Base-by-base conservation (phyloP, 2,113 vertebrate species). In the Hiodon tergisus region DNA sequence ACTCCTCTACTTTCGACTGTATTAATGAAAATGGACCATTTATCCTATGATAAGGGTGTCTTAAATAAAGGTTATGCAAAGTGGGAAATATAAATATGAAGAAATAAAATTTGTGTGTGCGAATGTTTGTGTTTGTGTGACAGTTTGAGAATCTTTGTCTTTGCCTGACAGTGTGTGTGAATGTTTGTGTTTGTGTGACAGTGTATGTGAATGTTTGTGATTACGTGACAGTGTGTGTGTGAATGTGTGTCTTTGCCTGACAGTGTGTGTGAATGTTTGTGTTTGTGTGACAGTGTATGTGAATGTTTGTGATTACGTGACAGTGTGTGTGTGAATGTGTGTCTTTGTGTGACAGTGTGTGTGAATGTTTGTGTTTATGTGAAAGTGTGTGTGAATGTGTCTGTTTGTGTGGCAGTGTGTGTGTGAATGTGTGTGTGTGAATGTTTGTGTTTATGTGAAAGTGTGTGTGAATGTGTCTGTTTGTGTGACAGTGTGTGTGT, bases 321-420 rank as follows among this genome's bases (percentile, higher is more conserved):
- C 2, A 6, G 68, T 67, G 68, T 55, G 68, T 55, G 31, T 71
- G 54, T 58, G 16, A 16, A 16, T 0, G 60, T 62, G 51, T 54
- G 17, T 66, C n/a, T 76, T 16, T 57, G 58, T 53, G 66, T 70
- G 60, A 47, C 17, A 59, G n/a, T 63, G 31, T 71, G 14, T 71
- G 54, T 17, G 46, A n/a, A n/a, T n/a, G n/a, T n/a, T n/a, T n/a
- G 52, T 47, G 51, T 6, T n/a, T n/a, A n/a, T n/a, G n/a, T n/a
- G n/a, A n/a, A n/a, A n/a, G 17, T 55, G 62, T 55, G 50, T 14
- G 14, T 13, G 51, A 2, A n/a, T 67, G 5, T 55, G 11, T 48
- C 6, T 63, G 71, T 63, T 59, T 31, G 48, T 54, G 50, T n/a
- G 6, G 8, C 0, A 53, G 47, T 69, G 67, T 69, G 11, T 5